phyloP scores from a whole-genome alignment of 1,140 invertebrate genomes.

The Alviniconcha marisindica region DNA sequence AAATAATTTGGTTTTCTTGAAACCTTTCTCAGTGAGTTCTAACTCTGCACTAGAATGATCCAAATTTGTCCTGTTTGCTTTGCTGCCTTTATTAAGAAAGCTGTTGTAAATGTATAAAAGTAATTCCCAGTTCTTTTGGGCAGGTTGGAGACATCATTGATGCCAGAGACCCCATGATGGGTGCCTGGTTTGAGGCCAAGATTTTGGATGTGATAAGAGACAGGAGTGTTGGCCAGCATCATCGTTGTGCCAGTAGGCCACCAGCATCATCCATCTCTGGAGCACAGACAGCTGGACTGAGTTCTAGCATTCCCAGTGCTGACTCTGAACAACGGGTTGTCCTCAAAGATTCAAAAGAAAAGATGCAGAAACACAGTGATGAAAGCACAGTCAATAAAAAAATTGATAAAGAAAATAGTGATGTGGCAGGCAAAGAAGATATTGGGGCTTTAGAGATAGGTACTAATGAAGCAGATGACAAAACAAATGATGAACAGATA shows the following conservation, averaged over 20 bases:
- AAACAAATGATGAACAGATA: no score
- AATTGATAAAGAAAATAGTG: slow-evolving; percentile 24
- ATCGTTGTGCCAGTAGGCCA: no score
- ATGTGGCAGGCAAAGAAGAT: slow-evolving; percentile 16
- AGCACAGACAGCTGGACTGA: not conserved
- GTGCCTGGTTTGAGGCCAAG: slow-evolving; percentile 78
- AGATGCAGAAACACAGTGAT: not conserved
- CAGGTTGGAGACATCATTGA: slow-evolving; percentile 85
- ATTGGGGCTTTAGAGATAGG: slow-evolving; percentile 11
- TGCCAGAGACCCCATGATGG: slow-evolving; percentile 78
- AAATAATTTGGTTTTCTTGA: no score
- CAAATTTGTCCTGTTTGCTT: no score
- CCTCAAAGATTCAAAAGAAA: slow-evolving; percentile 20
- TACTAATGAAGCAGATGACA: slow-evolving; percentile 23
- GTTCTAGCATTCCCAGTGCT: not conserved
- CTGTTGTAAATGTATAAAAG: no score
- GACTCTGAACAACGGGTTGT: not conserved
- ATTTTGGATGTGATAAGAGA: slow-evolving; percentile 71
- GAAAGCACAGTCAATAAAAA: no score
- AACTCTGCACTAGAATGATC: no score
- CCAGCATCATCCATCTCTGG: not conserved
- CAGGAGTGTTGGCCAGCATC: not conserved
- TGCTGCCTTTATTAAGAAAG: no score
- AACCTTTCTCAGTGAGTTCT: no score
- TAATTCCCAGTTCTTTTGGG: not conserved